These are phyloP conservation scores for Epinotia brunnichana DNA, from an alignment of 2,888 invertebrate genomes.

Conservation along the genomic window DNA sequence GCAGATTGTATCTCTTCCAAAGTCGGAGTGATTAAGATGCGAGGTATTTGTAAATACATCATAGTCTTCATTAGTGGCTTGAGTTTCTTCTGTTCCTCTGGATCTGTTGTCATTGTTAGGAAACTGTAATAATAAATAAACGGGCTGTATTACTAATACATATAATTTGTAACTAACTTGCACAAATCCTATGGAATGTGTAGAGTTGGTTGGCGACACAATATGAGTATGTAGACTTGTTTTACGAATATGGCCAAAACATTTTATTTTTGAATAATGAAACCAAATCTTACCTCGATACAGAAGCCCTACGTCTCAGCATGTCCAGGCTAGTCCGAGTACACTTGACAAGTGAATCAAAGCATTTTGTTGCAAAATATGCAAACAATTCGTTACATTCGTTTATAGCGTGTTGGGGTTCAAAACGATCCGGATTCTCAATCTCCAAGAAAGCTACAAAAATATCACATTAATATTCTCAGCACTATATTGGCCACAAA, in stretches of 20 bases:
- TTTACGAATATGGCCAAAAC: background rate
- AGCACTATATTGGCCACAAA: background rate
- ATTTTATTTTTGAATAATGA: background rate
- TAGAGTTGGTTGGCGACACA: too few species aligned
- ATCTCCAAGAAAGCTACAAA: constrained; percentile 85
- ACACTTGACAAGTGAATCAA: constrained; percentile 89
- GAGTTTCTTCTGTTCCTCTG: constrained; percentile 76
- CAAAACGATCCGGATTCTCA: constrained; percentile 84
- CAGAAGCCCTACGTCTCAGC: constrained; percentile 85
- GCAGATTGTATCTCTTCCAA: constrained; percentile 88
- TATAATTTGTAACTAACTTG: too few species aligned
- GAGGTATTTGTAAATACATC: constrained; percentile 87
- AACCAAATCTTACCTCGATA: constrained; percentile 66
- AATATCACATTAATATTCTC: background rate
- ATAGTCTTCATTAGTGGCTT: constrained; percentile 85
- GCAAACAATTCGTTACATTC: constrained; percentile 92
- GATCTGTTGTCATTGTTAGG: constrained; percentile 77
- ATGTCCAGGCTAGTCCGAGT: constrained; percentile 89
- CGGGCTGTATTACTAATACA: background rate
- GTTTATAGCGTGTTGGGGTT: constrained; percentile 84
- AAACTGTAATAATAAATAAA: constrained; percentile 62
- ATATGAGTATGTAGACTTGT: too few species aligned
- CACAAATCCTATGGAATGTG: too few species aligned
- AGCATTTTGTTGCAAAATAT: constrained; percentile 89
- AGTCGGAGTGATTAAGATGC: constrained; percentile 84